Base-by-base conservation (phyloP, 1,140 invertebrate genomes). In the Drosophila baimaii region DNA sequence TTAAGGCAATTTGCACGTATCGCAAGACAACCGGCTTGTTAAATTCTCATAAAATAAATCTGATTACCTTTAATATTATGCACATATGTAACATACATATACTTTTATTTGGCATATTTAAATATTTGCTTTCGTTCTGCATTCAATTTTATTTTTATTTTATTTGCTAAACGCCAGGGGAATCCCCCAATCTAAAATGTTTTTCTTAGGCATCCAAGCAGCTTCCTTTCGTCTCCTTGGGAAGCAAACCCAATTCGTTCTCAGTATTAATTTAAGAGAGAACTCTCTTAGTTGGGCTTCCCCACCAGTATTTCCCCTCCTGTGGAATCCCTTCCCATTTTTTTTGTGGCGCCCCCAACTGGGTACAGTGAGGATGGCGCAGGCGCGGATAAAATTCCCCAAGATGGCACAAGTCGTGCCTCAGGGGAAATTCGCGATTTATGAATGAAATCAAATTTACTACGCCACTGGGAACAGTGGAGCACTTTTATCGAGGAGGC, bases 341-440 rank as follows among this genome's bases (percentile, higher is more conserved):
- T 57, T 37, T 23, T 5, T 10, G 3, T 13, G 17, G 31, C 33
- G 1, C 52, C 55, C 55, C 77, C 59, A n/a, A 21, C n/a, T 71
- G 43, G 21, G 66, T 15, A 72, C 33, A 71, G 52, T 33, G 33
- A 9, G 4, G 0, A 57, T 7, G 51, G 57, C 80, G 80, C 31
- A 52, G 63, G 61, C 80, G 80, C 80, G 80, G 80, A 83, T 83
- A 83, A 81, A 51, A 13, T 76, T 66, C 80, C 57, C 80, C 77
- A 49, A 0, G 4, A 9, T 6, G 1, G 15, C 19, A 9, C 12
- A 10, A 46, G 17, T 74, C 58, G 29, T 46, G 46, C 9, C 31
- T 17, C 33, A 37, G 44, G 33, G 62, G 72, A 43, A 51, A 12
- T 17, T 12, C 29, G 25, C 61, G 52, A 83, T 76, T 83, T 79